Base-by-base conservation (phyloP, 2,888 invertebrate genomes). In the Elegia similella region DNA sequence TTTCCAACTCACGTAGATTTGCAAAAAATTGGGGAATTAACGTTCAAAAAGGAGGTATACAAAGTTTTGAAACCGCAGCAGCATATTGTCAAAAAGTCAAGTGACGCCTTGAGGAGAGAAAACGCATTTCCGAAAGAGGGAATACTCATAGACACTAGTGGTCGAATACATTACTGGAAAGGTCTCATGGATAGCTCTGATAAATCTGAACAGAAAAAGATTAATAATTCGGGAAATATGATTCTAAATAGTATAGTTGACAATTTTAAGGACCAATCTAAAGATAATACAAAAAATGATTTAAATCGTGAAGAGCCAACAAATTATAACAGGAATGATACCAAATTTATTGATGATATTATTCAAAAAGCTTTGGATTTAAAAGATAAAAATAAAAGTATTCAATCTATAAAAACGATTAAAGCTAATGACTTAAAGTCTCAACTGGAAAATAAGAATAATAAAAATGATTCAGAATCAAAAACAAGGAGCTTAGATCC, bases 91-190 rank as follows among this genome's bases (percentile, higher is more conserved):
- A 70, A 66, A 16, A 83, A 87, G 60, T 84, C 84, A 59, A 67
- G 78, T 58, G 74, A 82, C n/a, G 71, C 82, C 58, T 57, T 76
- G 17, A 72, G 77, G 56, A 62, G 68, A 16, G 63, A 66, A 8
- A 72, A 50, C 1, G 50, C 67, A 10, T 57, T 66, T 52, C 65
- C 66, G 1, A 65, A 68, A 0, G 67, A 70, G 17, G 73, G 73
- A 58, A 34, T 86, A 10, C 82, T 80, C 56, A 55, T 87, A 1
- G 88, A 88, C 54, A 65, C 70, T 6, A 82, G 85, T 58, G 85
- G 88, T 0, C 75, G 86, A 1, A 70, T 84, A 59, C 88, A 88
- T 67, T 68, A 61, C 29, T 89, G 89, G 89, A 69, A 64, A 52
- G 73, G 75, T 1, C 67, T 83, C 23, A 67, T 73, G 15, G 46